phyloP scores from a whole-genome alignment of 2,797 vertebrate species.

The Mycteria americana region DNA sequence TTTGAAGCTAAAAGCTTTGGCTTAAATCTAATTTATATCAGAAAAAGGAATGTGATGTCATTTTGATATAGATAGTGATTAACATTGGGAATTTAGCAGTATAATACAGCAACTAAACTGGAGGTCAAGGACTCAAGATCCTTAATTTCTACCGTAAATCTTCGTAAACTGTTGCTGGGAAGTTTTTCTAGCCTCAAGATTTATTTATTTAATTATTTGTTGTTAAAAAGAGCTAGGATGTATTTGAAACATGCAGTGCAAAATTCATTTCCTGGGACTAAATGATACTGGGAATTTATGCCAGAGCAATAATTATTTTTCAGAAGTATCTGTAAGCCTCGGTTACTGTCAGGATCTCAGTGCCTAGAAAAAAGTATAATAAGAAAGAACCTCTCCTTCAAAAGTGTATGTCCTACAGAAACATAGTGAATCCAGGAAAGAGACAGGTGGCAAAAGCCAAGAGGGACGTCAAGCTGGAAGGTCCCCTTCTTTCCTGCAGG shows the following conservation, averaged over 20 bases:
- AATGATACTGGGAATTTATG: neutral
- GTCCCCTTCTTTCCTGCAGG: neutral
- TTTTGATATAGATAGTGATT: neutral
- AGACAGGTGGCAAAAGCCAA: neutral
- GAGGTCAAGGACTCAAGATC: neutral
- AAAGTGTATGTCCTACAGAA: neutral
- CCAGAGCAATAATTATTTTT: neutral
- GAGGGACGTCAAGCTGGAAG: neutral
- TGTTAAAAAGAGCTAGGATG: neutral
- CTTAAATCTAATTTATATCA: conserved; percentile 30
- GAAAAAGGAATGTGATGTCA: neutral
- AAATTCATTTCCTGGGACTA: neutral
- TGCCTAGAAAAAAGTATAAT: neutral
- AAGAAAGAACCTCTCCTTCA: neutral
- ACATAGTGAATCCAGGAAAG: neutral
- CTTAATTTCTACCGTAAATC: neutral
- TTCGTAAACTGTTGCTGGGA: neutral
- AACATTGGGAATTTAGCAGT: neutral
- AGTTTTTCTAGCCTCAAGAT: neutral
- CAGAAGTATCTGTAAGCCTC: neutral
- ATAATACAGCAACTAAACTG: neutral
- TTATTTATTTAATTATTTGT: neutral
- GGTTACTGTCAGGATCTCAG: neutral
- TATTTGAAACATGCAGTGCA: neutral
- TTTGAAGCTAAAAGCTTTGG: neutral